Evolutionary conservation across 1,140 invertebrate species (phyloP).

Genomic region (Drosophila tsacasi): DNA sequence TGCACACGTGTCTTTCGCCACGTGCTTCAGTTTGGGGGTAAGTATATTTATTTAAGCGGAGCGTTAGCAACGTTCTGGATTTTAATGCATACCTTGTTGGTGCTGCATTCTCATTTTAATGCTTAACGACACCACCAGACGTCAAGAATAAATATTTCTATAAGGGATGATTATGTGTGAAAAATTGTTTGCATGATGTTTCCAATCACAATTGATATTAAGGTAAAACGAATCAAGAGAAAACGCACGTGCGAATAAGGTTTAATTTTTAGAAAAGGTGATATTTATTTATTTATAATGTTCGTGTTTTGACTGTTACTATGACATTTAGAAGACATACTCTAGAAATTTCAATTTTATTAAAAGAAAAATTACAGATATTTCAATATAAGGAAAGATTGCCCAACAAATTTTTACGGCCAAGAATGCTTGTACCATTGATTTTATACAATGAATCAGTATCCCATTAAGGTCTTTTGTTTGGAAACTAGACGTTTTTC

Average conservation of each 20-base stretch:
- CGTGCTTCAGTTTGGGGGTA: slow-evolving; percentile 75
- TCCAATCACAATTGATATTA: slow-evolving; percentile 53
- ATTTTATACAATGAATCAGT: no score
- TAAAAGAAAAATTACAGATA: background rate
- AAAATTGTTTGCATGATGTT: slow-evolving; percentile 71
- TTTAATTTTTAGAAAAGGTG: slow-evolving; percentile 44
- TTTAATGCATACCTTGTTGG: slow-evolving; percentile 68
- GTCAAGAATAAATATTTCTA: slow-evolving; percentile 57
- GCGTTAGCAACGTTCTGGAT: slow-evolving; percentile 74
- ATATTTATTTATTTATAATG: slow-evolving; percentile 38
- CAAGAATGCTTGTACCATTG: no score
- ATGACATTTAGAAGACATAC: background rate
- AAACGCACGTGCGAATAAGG: slow-evolving; percentile 58
- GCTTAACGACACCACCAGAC: slow-evolving; percentile 80
- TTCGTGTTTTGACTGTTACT: background rate
- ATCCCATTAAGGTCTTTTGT: no score
- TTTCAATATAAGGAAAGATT: no score
- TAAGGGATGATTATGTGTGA: slow-evolving; percentile 77
- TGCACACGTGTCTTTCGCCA: slow-evolving; percentile 75
- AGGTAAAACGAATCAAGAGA: slow-evolving; percentile 42
- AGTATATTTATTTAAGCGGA: slow-evolving; percentile 59
- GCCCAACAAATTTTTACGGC: no score
- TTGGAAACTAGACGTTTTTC: no score
- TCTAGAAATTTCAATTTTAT: background rate
- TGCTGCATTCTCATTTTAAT: slow-evolving; percentile 71